phyloP scores from a whole-genome alignment of 2,113 vertebrate genomes.

The Oryzias curvinotus region DNA sequence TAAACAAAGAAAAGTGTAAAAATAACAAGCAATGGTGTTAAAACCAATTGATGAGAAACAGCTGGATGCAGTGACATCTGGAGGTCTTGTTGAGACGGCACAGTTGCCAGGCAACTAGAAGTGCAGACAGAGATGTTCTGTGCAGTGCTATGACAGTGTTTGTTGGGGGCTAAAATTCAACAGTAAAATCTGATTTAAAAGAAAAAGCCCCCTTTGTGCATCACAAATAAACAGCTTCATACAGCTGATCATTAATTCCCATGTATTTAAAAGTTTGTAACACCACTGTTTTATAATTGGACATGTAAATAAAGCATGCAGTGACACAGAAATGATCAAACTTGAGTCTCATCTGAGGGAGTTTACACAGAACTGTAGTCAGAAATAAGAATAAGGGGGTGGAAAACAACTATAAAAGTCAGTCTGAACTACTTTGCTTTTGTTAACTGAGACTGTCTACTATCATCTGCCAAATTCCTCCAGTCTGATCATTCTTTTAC shows the following conservation, averaged over 20 bases:
- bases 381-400: not conserved
- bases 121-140: not conserved
- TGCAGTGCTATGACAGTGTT: not conserved
- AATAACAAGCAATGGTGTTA: not conserved
- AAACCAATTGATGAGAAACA: not conserved
- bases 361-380: not conserved
- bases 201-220: no score
- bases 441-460: not conserved
- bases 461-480: no score
- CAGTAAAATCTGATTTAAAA: not conserved
- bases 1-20: not conserved
- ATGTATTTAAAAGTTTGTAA: no score
- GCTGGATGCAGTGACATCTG: no score
- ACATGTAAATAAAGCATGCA: not conserved
- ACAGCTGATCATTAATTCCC: no score
- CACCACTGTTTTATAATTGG: no score
- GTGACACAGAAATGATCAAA: not conserved
- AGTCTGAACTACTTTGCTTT: not conserved
- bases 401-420: not conserved
- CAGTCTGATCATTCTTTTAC: no score
- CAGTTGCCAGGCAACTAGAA: not conserved
- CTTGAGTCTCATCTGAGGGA: not conserved
- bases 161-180: not conserved
- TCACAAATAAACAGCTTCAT: no score
- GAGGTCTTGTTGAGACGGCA: not conserved